Conservation (phyloP, 1,140 invertebrate species). For the Lepidurus arcticus region DNA sequence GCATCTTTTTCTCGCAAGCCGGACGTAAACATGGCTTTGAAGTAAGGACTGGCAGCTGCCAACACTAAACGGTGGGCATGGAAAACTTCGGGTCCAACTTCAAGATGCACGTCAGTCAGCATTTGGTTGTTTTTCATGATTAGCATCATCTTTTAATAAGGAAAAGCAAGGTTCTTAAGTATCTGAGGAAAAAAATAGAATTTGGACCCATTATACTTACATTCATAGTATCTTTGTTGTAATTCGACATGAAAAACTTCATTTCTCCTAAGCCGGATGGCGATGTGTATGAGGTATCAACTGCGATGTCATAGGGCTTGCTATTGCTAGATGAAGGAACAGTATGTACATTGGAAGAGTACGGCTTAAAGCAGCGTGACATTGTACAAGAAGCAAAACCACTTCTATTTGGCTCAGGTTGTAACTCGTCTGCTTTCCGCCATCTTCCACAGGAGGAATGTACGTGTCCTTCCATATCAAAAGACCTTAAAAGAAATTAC, state of each 20-base stretch:
- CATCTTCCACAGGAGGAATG: conserved; percentile 2
- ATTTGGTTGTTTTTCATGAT: conserved; percentile 81
- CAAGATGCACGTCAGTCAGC: conserved; percentile 80
- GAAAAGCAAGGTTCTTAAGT: conserved; percentile 36
- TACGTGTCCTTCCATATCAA: neutral
- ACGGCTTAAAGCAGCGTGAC: neutral
- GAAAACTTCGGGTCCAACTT: conserved; percentile 77
- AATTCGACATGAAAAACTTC: conserved; percentile 78
- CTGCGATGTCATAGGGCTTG: neutral
- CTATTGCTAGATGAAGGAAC: conserved; percentile 14
- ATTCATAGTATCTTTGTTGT: conserved; percentile 76
- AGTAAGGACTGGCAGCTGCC: conserved; percentile 89
- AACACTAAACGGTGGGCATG: conserved; percentile 86
- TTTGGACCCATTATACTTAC: conserved; percentile 42
- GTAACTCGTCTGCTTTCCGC: conserved; percentile 2
- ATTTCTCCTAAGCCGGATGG: conserved; percentile 57
- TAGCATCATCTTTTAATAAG: conserved; percentile 63
- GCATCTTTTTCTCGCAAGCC: conserved; percentile 80
- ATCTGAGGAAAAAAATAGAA: neutral
- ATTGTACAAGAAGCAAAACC: neutral
- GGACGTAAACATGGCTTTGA: conserved; percentile 91
- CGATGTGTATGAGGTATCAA: conserved; percentile 21
- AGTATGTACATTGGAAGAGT: conserved; percentile 9
- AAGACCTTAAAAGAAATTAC: neutral
- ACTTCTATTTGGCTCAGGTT: neutral